These are phyloP conservation scores for Oscheius sp. DNA, from an alignment of 2,888 invertebrate genomes.

Conservation along the genomic window DNA sequence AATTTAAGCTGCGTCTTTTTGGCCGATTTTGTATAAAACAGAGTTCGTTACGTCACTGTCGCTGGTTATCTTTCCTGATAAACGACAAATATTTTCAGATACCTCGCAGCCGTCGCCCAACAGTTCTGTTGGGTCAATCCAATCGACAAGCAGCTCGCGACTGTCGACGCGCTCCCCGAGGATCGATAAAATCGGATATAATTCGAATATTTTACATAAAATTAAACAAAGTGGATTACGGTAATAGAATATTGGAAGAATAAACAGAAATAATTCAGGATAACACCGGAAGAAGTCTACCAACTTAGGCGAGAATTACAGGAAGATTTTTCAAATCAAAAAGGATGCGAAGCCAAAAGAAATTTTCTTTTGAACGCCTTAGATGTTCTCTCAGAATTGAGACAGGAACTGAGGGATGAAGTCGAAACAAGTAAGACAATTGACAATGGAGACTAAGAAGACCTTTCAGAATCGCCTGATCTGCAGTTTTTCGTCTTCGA, in stretches of 20 bases:
- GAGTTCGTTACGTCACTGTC: slow-evolving; percentile 1
- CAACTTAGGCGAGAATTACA: slow-evolving; percentile 31
- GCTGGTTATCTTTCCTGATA: not conserved
- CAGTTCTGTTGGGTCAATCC: slow-evolving; percentile 28
- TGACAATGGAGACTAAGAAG: not conserved
- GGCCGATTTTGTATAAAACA: not conserved
- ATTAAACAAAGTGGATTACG: slow-evolving; percentile 33
- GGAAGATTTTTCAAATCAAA: slow-evolving; percentile 25
- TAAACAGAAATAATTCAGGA: slow-evolving; percentile 21
- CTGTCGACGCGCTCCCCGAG: slow-evolving; percentile 15
- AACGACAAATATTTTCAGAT: slow-evolving; percentile 3
- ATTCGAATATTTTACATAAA: slow-evolving; percentile 26
- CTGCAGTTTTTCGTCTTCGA: slow-evolving; percentile 36
- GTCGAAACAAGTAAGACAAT: not conserved
- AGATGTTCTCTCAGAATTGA: slow-evolving; percentile 27
- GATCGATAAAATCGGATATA: slow-evolving; percentile 31
- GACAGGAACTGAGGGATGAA: slow-evolving; percentile 28
- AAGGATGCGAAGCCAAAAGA: slow-evolving; percentile 19
- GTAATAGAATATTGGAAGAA: not conserved
- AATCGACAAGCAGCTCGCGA: slow-evolving; percentile 19
- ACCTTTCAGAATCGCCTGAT: slow-evolving; percentile 20
- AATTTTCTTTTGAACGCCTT: slow-evolving; percentile 25
- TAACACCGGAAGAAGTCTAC: slow-evolving; percentile 35
- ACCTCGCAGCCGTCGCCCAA: slow-evolving; percentile 27
- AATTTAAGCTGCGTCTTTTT: not conserved